A percentile compares a stretch with the other conserved stretches of the same genome.
phyloP scores from a whole-genome alignment of 1,140 invertebrate species.

The Zaprionus gabonicus region DNA sequence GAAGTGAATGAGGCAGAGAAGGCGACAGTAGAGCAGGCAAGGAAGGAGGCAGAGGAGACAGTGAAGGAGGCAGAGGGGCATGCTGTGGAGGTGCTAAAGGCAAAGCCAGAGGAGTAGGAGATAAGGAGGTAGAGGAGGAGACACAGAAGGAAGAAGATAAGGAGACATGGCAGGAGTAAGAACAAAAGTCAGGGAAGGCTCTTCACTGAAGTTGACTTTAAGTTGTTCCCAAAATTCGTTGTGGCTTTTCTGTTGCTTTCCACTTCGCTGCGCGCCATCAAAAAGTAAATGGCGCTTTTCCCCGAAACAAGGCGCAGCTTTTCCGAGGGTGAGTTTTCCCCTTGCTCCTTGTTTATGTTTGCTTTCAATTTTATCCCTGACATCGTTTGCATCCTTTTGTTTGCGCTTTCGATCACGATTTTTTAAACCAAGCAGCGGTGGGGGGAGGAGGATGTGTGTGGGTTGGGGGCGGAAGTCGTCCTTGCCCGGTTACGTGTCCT shows the following conservation, averaged over 20 bases:
- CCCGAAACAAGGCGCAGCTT: not conserved
- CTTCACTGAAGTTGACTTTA: not conserved
- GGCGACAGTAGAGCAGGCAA: no score
- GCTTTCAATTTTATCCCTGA: slow-evolving; percentile 67
- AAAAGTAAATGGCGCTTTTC: slow-evolving; percentile 10
- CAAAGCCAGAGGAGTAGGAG: not conserved
- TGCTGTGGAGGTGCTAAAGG: no score
- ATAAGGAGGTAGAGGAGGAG: not conserved
- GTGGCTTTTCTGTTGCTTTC: not conserved
- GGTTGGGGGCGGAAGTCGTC: slow-evolving; percentile 20
- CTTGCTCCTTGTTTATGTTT: slow-evolving; percentile 42
- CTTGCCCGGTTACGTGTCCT: slow-evolving; percentile 42
- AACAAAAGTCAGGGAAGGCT: not conserved
- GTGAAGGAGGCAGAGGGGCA: no score
- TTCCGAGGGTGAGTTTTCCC: slow-evolving; percentile 31
- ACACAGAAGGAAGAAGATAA: not conserved
- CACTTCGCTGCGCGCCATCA: slow-evolving; percentile 3
- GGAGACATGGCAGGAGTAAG: no score
- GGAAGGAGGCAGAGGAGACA: no score
- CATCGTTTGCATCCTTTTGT: slow-evolving; percentile 57
- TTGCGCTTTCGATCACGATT: slow-evolving; percentile 42
- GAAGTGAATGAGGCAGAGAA: no score
- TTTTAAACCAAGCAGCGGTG: slow-evolving; percentile 5
- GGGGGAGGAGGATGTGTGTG: not conserved
- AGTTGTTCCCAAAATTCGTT: not conserved